Percentiles rank a stretch among this genome's conserved stretches.
Evolutionary conservation across 2,797 vertebrate genomes (phyloP).

Genomic region (Heterohyrax brucei): DNA sequence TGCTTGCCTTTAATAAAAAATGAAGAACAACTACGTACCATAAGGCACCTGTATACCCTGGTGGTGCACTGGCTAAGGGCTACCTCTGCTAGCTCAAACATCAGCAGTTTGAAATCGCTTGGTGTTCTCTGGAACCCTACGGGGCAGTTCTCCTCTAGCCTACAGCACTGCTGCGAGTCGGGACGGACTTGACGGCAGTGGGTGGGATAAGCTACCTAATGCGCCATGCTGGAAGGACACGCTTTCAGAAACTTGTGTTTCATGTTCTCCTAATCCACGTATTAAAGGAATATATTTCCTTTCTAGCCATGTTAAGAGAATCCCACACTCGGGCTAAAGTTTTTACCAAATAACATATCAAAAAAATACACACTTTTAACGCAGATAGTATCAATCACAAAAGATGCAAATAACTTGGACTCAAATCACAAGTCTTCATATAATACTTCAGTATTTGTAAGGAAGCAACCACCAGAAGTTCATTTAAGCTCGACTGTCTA

Average conservation of each 20-base stretch:
- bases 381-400: conserved; percentile 8
- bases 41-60: not conserved
- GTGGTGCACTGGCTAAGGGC: too few species aligned
- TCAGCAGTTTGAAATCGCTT: too few species aligned
- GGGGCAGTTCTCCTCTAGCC: too few species aligned
- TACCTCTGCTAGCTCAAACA: too few species aligned
- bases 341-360: not conserved
- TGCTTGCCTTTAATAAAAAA: not conserved
- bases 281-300: conserved; percentile 43
- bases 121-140: too few species aligned
- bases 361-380: conserved; percentile 18
- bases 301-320: conserved; percentile 56
- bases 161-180: too few species aligned
- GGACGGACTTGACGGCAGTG: too few species aligned
- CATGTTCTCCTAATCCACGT: not conserved
- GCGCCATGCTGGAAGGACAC: not conserved
- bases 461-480: conserved; percentile 18
- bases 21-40: not conserved
- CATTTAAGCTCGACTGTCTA: conserved; percentile 35
- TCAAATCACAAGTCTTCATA: conserved; percentile 49
- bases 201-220: not conserved
- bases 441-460: conserved; percentile 54
- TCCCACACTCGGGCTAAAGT: conserved; percentile 22
- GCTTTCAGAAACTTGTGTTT: conserved; percentile 23
- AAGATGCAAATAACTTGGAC: conserved; percentile 46